Evolutionary conservation across 2,888 invertebrate species (phyloP), one percentile per base, ranked within the genome.

Genomic region (Tenthredo mesomela): DNA sequence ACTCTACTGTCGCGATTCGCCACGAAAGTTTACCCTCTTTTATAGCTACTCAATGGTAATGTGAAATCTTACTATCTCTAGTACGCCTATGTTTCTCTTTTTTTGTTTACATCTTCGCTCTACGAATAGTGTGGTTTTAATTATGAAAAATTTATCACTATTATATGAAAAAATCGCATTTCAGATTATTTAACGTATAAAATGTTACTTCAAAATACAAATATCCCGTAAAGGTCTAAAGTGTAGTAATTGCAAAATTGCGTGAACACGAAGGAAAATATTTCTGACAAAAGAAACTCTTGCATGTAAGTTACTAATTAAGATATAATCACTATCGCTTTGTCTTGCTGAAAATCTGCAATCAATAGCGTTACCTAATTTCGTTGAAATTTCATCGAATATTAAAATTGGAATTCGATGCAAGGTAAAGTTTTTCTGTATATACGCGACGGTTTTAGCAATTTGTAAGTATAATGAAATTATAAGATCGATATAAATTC

Each of bases 391-490:
- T 25, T 25, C 29, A 29, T 77, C 54, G 18, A 33, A 77, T 29
- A n/a, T 50, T 77, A 10, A 2, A n/a, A 33, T 33, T 25, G 9
- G 18, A 47, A 47, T 47, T 12, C 2, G 47, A 47, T 12, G 47
- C 47, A 47, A 3, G 47, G 33, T 77, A 33, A 33, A 77, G 29
- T 54, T 77, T 50, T 77, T 50, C 25, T 77, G 71, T 77, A 54
- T 54, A 50, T 77, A 54, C 75, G 47, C 75, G 18, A 50, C 75
- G 50, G 50, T 18, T 77, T 77, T 25, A 77, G 50, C 75, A 50
- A 33, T 25, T 50, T 25, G 29, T 47, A 15, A 47, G 12, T 50
- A 50, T 29, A 77, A 77, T 50, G 25, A 77, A 77, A 77, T 54
- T 25, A 77, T 29, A 54, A 54, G 29, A 54, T 50, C 54, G 25